Evolutionary conservation across 1,140 invertebrate species (phyloP).

Genomic region (Neuroterus valhalla): DNA sequence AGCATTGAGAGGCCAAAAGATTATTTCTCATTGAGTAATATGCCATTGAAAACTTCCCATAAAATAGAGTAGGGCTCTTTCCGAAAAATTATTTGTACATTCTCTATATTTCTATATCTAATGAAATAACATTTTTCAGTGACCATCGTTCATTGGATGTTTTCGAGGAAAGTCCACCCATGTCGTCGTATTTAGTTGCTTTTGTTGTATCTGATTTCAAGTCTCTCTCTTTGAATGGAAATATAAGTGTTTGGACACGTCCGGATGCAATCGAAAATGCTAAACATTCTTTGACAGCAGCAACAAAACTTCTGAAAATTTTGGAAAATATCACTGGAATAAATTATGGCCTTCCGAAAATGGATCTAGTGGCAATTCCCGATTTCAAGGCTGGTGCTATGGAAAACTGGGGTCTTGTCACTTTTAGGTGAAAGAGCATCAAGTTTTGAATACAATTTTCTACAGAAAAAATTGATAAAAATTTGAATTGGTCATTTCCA

Average conservation of each 20-base stretch:
- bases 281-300: constrained; percentile 75
- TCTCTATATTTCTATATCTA: too few relatives aligned
- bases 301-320: constrained; percentile 66
- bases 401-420: constrained; percentile 81
- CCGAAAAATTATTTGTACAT: too few relatives aligned
- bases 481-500: too few relatives aligned
- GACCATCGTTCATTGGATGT: constrained; percentile 67
- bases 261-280: constrained; percentile 78
- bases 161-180: constrained; percentile 82
- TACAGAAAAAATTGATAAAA: too few relatives aligned
- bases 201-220: constrained; percentile 88
- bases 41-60: constrained; percentile 74
- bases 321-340: constrained; percentile 67
- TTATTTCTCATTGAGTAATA: constrained; percentile 87
- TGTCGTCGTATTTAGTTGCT: constrained; percentile 93
- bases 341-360: constrained; percentile 72
- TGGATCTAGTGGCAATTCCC: constrained; percentile 80
- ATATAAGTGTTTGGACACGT: constrained; percentile 81
- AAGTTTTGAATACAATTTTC: too few relatives aligned
- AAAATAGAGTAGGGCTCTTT: background rate
- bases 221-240: constrained; percentile 55
- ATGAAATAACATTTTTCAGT: constrained; percentile 39
- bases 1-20: constrained; percentile 80
- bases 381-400: constrained; percentile 82
- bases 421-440: constrained; percentile 56